Base-by-base conservation (phyloP, 2,888 invertebrate genomes). In the Cyaniris semiargus region DNA sequence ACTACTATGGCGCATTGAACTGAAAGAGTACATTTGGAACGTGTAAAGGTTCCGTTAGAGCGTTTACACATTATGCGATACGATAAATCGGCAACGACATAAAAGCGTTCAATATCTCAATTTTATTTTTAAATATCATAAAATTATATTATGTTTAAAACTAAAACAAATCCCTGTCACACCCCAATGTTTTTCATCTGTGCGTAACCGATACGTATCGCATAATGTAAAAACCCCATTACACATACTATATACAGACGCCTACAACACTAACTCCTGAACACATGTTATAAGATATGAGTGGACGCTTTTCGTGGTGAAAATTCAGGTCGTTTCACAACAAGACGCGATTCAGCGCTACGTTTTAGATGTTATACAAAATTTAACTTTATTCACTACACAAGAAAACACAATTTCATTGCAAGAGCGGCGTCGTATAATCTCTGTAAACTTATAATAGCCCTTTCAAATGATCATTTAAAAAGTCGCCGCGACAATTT, bases 201-300 rank as follows among this genome's bases (percentile, higher is more conserved):
- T 53, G 53, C 53, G 5, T 53, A 53, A 5, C 53, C 5, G 5
- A 18, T 15, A 53, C 18, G 53, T 53, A 5, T 1, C 53, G 18
- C 53, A 53, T 5, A 53, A 53, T 53, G 18, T 53, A 53, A 53
- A 48, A 53, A 18, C 53, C 18, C 53, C 18, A 15, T 53, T 81
- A 80, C 82, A 83, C 15, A 15, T 44, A 80, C 84, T 85, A 88
- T 89, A 85, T 90, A 91, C 88, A 90, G 86, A 87, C 85, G 84
- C 86, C 87, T 91, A 91, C 86, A 89, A 89, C 85, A 88, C 89
- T 89, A 89, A 88, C 85, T 88, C 88, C 85, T 93, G 92, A 93
- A 93, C 93, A 93, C 93, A 93, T 93, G 90, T 83, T 89, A 89
- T 92, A 91, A 92, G 92, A 92, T 92, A 92, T 91, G 92, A 90